Conservation (phyloP, 2,113 vertebrate species). For the Ifrita kowaldi region DNA sequence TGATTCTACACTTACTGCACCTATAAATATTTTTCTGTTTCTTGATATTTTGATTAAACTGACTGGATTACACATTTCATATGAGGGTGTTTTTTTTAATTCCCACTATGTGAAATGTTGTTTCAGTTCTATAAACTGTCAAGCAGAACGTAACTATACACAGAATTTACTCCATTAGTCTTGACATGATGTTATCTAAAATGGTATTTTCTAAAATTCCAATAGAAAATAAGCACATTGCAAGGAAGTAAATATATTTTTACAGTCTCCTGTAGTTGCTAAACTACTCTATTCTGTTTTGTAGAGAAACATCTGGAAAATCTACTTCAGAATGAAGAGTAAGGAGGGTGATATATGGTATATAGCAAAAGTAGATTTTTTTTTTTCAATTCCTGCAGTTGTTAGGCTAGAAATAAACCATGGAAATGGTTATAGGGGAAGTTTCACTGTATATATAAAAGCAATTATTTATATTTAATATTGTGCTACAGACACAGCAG, state of each 20-base stretch:
- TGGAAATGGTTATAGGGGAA: neutral
- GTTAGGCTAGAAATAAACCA: neutral
- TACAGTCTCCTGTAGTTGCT: neutral
- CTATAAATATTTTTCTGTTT: neutral
- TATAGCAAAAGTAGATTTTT: neutral
- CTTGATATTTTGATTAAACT: neutral
- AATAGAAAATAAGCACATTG: neutral
- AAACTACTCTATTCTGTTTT: neutral
- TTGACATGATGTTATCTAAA: neutral
- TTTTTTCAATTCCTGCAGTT: neutral
- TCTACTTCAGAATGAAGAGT: neutral
- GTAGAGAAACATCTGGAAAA: conserved; percentile 1
- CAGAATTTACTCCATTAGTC: neutral
- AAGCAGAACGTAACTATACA: neutral
- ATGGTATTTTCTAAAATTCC: neutral
- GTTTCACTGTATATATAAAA: neutral
- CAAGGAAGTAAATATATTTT: neutral
- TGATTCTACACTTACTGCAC: neutral
- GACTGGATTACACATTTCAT: neutral
- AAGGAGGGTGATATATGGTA: neutral
- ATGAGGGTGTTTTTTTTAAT: neutral
- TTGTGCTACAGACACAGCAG: neutral
- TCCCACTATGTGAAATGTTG: neutral
- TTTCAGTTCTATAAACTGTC: neutral
- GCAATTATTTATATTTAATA: conserved; percentile 25